These are phyloP conservation scores for Tiaroga cobitis DNA, from an alignment of 2,797 vertebrate genomes.

Conservation along the genomic window DNA sequence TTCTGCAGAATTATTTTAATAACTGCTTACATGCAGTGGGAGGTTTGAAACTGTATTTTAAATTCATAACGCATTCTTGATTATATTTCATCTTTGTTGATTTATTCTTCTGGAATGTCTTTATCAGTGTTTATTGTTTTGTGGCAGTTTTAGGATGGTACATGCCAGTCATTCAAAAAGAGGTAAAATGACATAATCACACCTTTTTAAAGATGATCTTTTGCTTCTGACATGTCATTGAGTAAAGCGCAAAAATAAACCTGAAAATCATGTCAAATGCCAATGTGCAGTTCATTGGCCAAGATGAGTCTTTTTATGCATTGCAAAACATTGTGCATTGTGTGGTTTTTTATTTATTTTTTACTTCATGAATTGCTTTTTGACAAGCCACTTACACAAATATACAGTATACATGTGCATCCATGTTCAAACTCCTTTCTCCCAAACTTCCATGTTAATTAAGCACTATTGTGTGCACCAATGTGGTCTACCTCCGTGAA, in stretches of 20 bases:
- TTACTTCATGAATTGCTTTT: neutral
- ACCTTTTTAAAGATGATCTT: neutral
- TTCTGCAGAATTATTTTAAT: constrained; percentile 9
- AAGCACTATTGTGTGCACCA: too few species aligned
- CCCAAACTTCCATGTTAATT: too few species aligned
- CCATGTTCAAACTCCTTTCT: neutral
- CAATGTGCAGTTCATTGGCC: neutral
- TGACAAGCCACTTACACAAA: neutral
- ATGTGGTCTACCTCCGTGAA: neutral
- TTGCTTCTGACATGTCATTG: neutral
- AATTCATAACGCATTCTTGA: neutral
- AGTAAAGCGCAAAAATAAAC: neutral
- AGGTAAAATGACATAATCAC: neutral
- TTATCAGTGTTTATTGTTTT: neutral
- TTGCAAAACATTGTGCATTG: neutral
- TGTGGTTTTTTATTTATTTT: too few species aligned
- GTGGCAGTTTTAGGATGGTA: neutral
- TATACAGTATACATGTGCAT: neutral
- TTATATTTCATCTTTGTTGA: neutral
- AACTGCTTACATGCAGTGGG: neutral
- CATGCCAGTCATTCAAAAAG: neutral
- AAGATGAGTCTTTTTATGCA: neutral
- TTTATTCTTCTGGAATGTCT: neutral
- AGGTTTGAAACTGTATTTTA: constrained; percentile 13
- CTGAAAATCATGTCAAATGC: neutral